These are phyloP conservation scores for Galeruca laticollis DNA, from an alignment of 2,888 invertebrate species.

Conservation along the genomic window DNA sequence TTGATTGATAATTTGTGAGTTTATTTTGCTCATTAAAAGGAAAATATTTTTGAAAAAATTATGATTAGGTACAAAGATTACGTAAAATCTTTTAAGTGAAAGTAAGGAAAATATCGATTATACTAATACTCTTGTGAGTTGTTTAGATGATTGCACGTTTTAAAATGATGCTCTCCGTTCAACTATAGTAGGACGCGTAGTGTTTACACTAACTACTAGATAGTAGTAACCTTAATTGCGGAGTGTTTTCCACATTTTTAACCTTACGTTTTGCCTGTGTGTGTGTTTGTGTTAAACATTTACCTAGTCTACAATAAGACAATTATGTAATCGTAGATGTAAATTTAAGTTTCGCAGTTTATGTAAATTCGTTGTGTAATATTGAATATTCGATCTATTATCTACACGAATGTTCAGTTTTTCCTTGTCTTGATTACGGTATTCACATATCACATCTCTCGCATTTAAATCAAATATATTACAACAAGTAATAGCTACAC, in stretches of 20 bases:
- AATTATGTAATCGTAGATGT: conserved; percentile 17
- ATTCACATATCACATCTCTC: too few species aligned
- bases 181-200: not conserved
- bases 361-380: too few species aligned
- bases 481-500: too few species aligned
- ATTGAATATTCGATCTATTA: too few species aligned
- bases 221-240: conserved; percentile 56
- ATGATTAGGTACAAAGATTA: too few species aligned
- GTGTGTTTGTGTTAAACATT: conserved; percentile 14
- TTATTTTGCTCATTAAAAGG: too few species aligned
- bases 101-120: not conserved
- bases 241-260: conserved; percentile 21
- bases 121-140: not conserved
- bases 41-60: too few species aligned
- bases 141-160: not conserved
- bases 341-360: conserved; percentile 7
- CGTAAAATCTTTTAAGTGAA: too few species aligned
- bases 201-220: conserved; percentile 2
- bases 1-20: too few species aligned
- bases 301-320: conserved; percentile 8
- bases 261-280: not conserved
- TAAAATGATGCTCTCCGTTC: not conserved
- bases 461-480: too few species aligned
- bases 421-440: too few species aligned
- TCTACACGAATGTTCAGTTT: too few species aligned